A percentile compares a stretch with the other conserved stretches of the same genome.
phyloP scores from a whole-genome alignment of 2,113 vertebrate genomes.

The Pseudopipra pipra region DNA sequence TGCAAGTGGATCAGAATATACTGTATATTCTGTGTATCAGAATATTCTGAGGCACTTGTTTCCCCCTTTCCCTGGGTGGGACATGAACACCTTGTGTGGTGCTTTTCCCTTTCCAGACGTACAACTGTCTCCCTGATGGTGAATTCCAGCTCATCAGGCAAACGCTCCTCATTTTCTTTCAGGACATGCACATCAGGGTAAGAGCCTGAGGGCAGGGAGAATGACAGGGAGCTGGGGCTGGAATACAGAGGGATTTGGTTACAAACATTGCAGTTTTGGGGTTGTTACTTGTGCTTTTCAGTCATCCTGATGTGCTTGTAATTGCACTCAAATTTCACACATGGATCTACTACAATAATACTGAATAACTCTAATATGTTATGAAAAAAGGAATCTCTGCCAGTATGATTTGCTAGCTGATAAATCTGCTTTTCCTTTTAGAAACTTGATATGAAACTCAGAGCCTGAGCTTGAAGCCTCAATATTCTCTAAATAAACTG shows the following conservation, averaged over 20 bases:
- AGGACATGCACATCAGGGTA: constrained; percentile 98
- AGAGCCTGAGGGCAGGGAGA: constrained; percentile 36
- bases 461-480: neutral
- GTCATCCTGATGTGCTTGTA: neutral
- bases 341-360: neutral
- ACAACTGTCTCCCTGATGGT: constrained; percentile 79
- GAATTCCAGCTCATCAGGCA: constrained; percentile 97
- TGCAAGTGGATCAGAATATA: neutral
- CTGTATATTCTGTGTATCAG: neutral
- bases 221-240: neutral
- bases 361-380: neutral
- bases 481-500: neutral
- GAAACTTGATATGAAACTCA: neutral
- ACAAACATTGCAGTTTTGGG: neutral
- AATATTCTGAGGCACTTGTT: neutral
- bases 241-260: neutral
- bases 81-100: neutral
- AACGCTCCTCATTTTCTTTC: constrained; percentile 94
- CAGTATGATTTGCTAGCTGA: neutral
- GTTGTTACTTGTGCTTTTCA: neutral
- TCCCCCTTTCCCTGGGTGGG: neutral
- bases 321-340: neutral
- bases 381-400: neutral
- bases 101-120: constrained; percentile 75
- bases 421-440: neutral